Base-by-base conservation (phyloP, 2,797 vertebrate species). In the Enteromius viviparus region DNA sequence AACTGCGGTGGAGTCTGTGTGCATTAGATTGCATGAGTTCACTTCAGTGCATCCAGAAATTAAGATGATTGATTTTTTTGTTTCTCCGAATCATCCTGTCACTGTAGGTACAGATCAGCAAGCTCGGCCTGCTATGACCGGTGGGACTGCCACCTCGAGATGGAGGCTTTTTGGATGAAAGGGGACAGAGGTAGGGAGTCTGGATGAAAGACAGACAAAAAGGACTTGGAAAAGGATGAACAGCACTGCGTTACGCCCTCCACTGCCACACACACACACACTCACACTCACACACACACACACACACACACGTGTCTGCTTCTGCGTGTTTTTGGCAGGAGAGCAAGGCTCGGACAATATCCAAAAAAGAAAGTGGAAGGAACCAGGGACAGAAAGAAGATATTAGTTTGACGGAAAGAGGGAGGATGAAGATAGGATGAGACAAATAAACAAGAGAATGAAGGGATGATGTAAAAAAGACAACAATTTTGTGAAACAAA, bases 21-120 rank as follows among this genome's bases (percentile, higher is more conserved):
- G 89, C 89, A 92, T 92, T 90, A 93, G 92, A 94, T 93, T 94
- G 92, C 91, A 89, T 93, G 92, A 93, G 92, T 92, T 94, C 93
- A 94, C 92, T 93, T 90, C 92, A 92, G 88, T 93, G 93, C 92
- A 90, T 93, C 90, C 47, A 84, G 92, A 94, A 95, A 95, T 95
- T 92, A 95, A 94, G 93, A 91, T 91, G 89, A 95, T 95, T 93
- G 93, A 95, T 95, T 94, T 94, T 51, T 91, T 78, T 85, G 29
- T 92, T 90, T 90, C 89, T 89, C 87, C 85, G 83, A 86, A 82
- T 72, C 82, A 53, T 55, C 47, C 65, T 68, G 62, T 84, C 60
- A 87, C 69, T 76, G 71, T 84, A 78, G 81, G 60, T 82, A 82
- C 70, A 84, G 82, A 84, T 87, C 78, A 87, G 64, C 21, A 21